Conservation (phyloP, 1,140 invertebrate species). For the Rhopalosiphum padi region DNA sequence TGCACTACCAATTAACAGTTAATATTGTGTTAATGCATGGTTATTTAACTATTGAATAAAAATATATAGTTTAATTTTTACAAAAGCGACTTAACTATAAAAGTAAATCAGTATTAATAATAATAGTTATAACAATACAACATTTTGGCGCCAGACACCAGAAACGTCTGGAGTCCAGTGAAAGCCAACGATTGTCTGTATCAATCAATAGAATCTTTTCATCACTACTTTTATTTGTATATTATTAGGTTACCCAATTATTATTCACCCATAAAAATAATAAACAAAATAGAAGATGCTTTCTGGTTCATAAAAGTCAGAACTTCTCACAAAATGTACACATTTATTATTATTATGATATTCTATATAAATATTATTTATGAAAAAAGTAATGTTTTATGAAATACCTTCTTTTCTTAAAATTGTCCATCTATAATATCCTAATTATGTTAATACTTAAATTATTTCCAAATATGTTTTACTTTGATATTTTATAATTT, state of each 20-base stretch:
- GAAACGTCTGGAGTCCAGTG: constrained; percentile 15
- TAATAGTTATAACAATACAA: not conserved
- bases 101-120: constrained; percentile 2
- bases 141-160: constrained; percentile 28
- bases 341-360: not conserved
- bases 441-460: no score
- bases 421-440: not conserved
- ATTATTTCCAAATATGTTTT: no score
- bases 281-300: not conserved
- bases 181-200: constrained; percentile 35
- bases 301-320: not conserved
- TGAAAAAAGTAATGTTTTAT: not conserved
- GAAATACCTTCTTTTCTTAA: not conserved
- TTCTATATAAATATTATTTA: not conserved
- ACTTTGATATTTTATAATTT: no score
- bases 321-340: not conserved
- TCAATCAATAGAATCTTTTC: constrained; percentile 40
- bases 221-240: not conserved
- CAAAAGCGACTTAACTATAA: constrained; percentile 18
- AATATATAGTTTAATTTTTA: constrained; percentile 2
- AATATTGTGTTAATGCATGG: not conserved
- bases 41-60: not conserved
- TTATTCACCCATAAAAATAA: not conserved
- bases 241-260: constrained; percentile 29
- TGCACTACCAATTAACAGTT: not conserved